These are phyloP conservation scores for Picus viridis DNA, from an alignment of 2,797 vertebrate species.

Conservation along the genomic window DNA sequence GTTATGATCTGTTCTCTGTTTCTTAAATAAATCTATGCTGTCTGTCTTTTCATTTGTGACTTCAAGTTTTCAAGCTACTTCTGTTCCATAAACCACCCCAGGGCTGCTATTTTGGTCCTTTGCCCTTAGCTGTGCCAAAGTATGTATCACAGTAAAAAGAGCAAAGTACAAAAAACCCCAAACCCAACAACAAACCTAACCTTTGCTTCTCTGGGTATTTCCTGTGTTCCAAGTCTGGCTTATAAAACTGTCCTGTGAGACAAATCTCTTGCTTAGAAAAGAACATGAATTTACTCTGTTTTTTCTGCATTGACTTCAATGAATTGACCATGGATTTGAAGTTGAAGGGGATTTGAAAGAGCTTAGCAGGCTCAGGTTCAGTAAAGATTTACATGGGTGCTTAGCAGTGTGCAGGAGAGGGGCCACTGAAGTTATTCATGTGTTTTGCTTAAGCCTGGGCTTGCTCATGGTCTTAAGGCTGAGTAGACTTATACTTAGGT, in stretches of 20 bases:
- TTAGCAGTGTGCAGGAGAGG: not conserved
- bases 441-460: not conserved
- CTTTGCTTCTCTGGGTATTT: not conserved
- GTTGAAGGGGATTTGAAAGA: not conserved
- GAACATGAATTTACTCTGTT: not conserved
- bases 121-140: not conserved
- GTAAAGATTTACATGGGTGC: not conserved
- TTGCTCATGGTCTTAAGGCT: not conserved
- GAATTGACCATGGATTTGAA: not conserved
- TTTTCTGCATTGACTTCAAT: not conserved
- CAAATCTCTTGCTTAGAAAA: not conserved
- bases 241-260: not conserved
- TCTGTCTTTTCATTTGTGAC: not conserved
- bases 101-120: not conserved
- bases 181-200: not conserved
- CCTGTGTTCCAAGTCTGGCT: not conserved
- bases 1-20: conserved; percentile 30
- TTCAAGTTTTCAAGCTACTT: not conserved
- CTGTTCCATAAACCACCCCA: not conserved
- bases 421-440: not conserved
- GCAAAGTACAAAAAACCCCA: not conserved
- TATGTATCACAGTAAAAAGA: not conserved
- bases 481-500: not conserved
- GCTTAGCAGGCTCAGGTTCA: not conserved
- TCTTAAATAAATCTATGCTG: conserved; percentile 51